Base-by-base conservation (phyloP, 1,140 invertebrate genomes). In the Marisa cornuarietis region DNA sequence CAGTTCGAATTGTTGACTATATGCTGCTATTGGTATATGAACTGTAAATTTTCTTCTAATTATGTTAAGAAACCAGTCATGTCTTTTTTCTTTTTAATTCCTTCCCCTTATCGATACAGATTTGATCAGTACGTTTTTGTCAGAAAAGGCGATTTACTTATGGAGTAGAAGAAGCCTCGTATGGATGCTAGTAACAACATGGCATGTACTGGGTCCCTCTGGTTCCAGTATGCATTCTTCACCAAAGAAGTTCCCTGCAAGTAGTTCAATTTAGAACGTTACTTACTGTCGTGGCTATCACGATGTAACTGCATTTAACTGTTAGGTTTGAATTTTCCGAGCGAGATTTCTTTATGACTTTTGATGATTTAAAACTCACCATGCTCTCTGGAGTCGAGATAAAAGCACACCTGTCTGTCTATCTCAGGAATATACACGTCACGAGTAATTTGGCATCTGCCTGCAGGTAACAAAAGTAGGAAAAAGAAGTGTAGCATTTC, bases 241-340 rank as follows among this genome's bases (percentile, higher is more conserved):
- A 13, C 83, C 87, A 73, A 88, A 88, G 62, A 85, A 85, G 54
- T 86, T 83, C 52, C 83, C 87, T 88, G 72, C 14, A 81, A 84
- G 6, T n/a, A 75, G 54, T 58, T 14, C 1, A 6, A 8, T 58
- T 58, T 6, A 58, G 54, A 18, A 42, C 31, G 1, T 42, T 42
- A 42, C 31, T 42, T 42, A 42, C 31, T 42, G 0, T 42, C 31
- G 0, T 42, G 31, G 31, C 6, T 42, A 4, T 42, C 31, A 42
- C 3, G 31, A 0, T 42, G 31, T 42, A 42, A 42, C 0, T 42
- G 31, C 31, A 42, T 42, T n/a, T 42, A 42, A 42, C 0, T 0
- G 2, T 42, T 42, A 42, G 31, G 31, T 42, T 42, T 42, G 3
- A 42, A 4, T 42, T 42, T 42, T 42, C 3, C 31, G 31, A 42